Base-by-base conservation (phyloP, 2,113 vertebrate species). In the Sturnira hondurensis region DNA sequence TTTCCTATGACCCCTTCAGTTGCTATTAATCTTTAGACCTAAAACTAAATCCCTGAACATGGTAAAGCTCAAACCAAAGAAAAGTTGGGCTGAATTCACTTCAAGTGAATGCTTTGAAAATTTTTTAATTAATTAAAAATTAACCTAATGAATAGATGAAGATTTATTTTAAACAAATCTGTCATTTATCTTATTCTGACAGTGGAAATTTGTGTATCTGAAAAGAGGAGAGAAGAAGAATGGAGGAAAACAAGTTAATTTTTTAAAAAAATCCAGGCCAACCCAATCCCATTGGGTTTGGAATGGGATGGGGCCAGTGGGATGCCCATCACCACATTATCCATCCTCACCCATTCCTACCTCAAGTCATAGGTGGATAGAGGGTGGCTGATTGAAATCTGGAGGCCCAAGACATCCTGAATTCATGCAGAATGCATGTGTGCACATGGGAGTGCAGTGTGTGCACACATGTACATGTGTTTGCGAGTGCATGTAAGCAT, bases 61-160 rank as follows among this genome's bases (percentile, higher is more conserved):
- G 13, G 24, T 0, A 11, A 83, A 28, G 20, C 47, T 73, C 68
- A 86, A 45, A 58, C 19, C 22, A 83, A 56, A 87, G 81, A 36
- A 52, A 43, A 74, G 7, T 0, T 94, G 61, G 14, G 20, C 3
- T 91, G 67, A 52, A 65, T 87, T 93, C 28, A 43, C 58, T 89
- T 86, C 26, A 70, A 88, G 65, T 31, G 26, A 89, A 52, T 38
- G 24, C 38, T 90, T 96, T 7, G 63, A 54, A 50, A 56, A 38
- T 81, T 38, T 93, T 78, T 77, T 20, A 71, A 91, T n/a, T 43
- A n/a, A 71, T 92, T 68, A 91, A 91, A 95, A 74, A 93, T 50
- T 43, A 74, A 63, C 19, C 22, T 65, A 74, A 63, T 81, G 20
- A 8, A 82, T 63, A 52, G 8, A 67, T 11, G 7, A 85, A 26